These are phyloP conservation scores for Muscicapa adusta DNA, from an alignment of 2,113 vertebrate genomes.

Conservation along the genomic window DNA sequence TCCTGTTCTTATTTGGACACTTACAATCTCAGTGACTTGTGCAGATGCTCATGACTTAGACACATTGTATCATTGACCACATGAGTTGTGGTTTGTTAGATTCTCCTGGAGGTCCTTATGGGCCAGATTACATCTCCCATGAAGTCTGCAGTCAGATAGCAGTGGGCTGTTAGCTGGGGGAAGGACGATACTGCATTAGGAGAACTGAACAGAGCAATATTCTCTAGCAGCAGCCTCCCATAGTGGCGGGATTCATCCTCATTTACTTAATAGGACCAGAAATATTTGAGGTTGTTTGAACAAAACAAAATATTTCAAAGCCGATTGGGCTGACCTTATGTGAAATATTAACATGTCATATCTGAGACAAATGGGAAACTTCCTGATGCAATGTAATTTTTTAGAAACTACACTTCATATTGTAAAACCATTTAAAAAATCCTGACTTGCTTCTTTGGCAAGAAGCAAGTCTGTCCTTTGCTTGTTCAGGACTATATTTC, in stretches of 20 bases:
- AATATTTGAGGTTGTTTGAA: neutral
- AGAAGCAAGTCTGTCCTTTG: neutral
- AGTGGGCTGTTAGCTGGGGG: neutral
- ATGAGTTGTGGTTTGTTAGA: neutral
- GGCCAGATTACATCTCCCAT: neutral
- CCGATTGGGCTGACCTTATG: neutral
- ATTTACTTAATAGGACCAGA: neutral
- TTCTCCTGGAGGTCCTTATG: neutral
- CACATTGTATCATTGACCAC: neutral
- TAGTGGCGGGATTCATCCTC: neutral
- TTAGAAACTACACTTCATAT: neutral
- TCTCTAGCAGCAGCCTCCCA: neutral
- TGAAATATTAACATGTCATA: neutral
- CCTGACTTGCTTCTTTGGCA: neutral
- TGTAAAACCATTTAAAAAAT: neutral
- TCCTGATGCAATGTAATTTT: neutral
- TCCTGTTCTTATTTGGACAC: neutral
- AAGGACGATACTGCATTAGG: fast-evolving
- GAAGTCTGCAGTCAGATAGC: neutral
- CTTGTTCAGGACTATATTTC: neutral
- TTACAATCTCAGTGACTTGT: neutral
- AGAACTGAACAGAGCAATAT: neutral
- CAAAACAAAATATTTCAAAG: neutral
- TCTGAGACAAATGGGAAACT: neutral
- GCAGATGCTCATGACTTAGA: neutral